A percentile compares a stretch with the other conserved stretches of the same genome.
Conservation (phyloP, 2,888 invertebrate species). For the Agrenia bidenticulata region DNA sequence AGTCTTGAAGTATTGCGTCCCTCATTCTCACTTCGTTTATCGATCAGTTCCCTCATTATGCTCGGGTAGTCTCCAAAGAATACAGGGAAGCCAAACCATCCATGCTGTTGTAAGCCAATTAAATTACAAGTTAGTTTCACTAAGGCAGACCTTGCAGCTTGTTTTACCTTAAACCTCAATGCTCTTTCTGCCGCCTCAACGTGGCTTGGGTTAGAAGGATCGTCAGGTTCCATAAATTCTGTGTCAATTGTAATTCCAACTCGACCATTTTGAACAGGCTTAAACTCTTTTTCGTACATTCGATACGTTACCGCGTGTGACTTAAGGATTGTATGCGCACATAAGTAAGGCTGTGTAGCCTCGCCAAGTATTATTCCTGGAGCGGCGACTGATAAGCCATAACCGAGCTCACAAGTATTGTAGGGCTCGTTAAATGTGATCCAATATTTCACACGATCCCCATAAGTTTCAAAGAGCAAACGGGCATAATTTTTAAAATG, state of each 20-base stretch:
- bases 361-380: conserved; percentile 16
- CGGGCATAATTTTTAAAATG: conserved; percentile 47
- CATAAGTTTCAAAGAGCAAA: conserved; percentile 40
- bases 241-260: conserved; percentile 37
- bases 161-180: conserved; percentile 36
- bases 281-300: conserved; percentile 53
- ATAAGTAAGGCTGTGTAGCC: conserved; percentile 24
- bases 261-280: conserved; percentile 34
- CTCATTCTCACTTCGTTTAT: conserved; percentile 38
- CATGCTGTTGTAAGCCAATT: conserved; percentile 23
- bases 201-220: conserved; percentile 32
- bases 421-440: conserved; percentile 51
- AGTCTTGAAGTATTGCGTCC: conserved; percentile 45
- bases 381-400: conserved; percentile 55
- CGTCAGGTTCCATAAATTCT: conserved; percentile 31
- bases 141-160: too few species aligned
- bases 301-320: conserved; percentile 55
- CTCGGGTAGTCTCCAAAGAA: conserved; percentile 49
- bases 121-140: background rate
- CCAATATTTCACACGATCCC: conserved; percentile 50
- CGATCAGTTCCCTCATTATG: conserved; percentile 45
- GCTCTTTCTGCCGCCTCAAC: conserved; percentile 49
- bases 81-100: conserved; percentile 47
- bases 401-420: conserved; percentile 42
- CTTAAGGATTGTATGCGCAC: conserved; percentile 54